phyloP scores from a whole-genome alignment of 2,888 invertebrate genomes.

The Dilophus febrilis region DNA sequence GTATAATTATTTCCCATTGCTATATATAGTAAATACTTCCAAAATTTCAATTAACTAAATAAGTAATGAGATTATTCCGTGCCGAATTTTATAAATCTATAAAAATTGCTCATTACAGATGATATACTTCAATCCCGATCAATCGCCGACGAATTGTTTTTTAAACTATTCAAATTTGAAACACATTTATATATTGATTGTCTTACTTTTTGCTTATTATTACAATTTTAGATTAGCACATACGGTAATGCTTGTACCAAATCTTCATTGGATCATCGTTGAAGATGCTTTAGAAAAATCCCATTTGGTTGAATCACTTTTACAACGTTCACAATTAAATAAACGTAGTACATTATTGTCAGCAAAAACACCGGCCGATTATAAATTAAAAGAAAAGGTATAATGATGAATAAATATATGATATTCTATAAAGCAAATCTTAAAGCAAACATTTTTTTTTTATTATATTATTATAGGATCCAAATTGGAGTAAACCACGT shows the following conservation, averaged over 20 bases:
- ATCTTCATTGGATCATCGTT: conserved; percentile 84
- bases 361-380: conserved; percentile 49
- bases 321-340: conserved; percentile 32
- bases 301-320: conserved; percentile 50
- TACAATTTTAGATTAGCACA: conserved; percentile 54
- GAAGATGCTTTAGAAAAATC: conserved; percentile 66
- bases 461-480: conserved; percentile 30
- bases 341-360: conserved; percentile 41
- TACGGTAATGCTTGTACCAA: conserved; percentile 68
- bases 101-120: no score
- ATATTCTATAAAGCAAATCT: not conserved
- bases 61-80: no score
- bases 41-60: no score
- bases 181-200: no score
- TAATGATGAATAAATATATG: conserved; percentile 14
- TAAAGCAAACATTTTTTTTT: not conserved
- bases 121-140: no score
- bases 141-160: no score
- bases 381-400: conserved; percentile 44
- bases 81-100: no score
- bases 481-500: conserved; percentile 62
- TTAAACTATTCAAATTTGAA: no score
- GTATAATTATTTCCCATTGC: not conserved
- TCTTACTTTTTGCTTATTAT: not conserved
- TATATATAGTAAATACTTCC: no score